Percentiles rank a stretch among this genome's conserved stretches.
phyloP scores from a whole-genome alignment of 2,888 invertebrate genomes.

The Bruchidius siliquastri region DNA sequence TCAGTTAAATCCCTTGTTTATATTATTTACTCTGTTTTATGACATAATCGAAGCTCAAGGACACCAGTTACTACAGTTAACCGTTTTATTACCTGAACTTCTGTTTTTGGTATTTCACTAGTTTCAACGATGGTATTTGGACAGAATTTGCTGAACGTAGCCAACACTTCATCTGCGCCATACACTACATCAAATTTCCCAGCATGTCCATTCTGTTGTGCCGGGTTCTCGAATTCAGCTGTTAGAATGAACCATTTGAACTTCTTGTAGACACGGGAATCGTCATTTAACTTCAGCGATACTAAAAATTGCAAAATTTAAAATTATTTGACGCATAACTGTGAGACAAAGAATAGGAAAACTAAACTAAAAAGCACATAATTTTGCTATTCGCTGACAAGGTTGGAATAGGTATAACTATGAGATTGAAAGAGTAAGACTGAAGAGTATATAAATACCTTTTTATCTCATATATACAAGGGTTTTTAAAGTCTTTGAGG shows the following conservation, averaged over 20 bases:
- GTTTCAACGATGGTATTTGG: constrained; percentile 77
- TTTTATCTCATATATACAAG: too few species aligned
- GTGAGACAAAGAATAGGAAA: constrained; percentile 5
- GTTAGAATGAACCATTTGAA: constrained; percentile 28
- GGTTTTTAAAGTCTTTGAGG: too few species aligned
- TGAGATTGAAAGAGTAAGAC: too few species aligned
- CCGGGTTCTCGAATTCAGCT: constrained; percentile 54
- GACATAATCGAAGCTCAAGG: too few species aligned
- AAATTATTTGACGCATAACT: too few species aligned
- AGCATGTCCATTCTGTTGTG: constrained; percentile 37
- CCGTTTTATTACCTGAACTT: constrained; percentile 59
- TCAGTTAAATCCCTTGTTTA: too few species aligned
- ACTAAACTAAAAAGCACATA: too few species aligned
- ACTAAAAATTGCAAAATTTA: constrained; percentile 19
- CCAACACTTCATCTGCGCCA: constrained; percentile 54
- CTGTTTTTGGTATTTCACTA: constrained; percentile 66
- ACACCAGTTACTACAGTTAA: too few species aligned
- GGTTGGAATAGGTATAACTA: too few species aligned
- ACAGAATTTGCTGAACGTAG: constrained; percentile 70
- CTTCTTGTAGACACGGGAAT: constrained; percentile 9
- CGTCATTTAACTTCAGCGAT: constrained; percentile 24
- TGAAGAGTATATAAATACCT: too few species aligned
- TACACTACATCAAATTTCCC: constrained; percentile 65
- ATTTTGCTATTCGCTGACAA: too few species aligned
- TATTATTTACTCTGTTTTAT: too few species aligned